Percentiles rank a stretch among this genome's conserved stretches.
Evolutionary conservation across 2,797 vertebrate genomes (phyloP).

Genomic region (Halcyon smyrnensis): DNA sequence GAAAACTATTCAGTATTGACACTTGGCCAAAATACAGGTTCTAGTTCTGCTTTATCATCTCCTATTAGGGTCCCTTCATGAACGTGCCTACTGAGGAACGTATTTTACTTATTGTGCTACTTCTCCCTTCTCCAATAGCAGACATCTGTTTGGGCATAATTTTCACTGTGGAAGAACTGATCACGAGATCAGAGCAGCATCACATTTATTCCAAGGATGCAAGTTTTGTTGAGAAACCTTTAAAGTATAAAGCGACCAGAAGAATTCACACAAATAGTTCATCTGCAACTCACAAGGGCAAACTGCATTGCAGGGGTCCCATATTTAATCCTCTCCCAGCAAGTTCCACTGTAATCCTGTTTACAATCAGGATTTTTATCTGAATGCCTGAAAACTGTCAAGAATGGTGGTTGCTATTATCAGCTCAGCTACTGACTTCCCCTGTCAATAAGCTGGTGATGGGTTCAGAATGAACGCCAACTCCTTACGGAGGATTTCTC

Average conservation of each 20-base stretch:
- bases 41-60: not conserved
- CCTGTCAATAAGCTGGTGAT: not conserved
- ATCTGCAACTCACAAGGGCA: not conserved
- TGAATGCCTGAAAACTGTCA: conserved; percentile 40
- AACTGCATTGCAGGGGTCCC: not conserved
- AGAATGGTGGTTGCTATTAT: not conserved
- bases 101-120: not conserved
- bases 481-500: not conserved
- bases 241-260: not conserved
- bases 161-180: not conserved
- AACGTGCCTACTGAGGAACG: not conserved
- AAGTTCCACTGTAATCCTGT: conserved; percentile 44
- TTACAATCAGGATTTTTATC: conserved; percentile 51
- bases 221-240: not conserved
- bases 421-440: conserved; percentile 11
- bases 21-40: not conserved
- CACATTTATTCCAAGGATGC: not conserved
- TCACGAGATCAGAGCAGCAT: not conserved
- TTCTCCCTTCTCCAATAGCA: not conserved
- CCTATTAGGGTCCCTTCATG: not conserved
- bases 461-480: not conserved
- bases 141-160: not conserved
- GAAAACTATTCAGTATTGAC: not conserved
- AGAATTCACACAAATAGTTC: not conserved
- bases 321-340: conserved; percentile 40